Percentiles rank a stretch among this genome's conserved stretches.
phyloP scores from a whole-genome alignment of 2,113 vertebrate species.

The Promerops cafer region DNA sequence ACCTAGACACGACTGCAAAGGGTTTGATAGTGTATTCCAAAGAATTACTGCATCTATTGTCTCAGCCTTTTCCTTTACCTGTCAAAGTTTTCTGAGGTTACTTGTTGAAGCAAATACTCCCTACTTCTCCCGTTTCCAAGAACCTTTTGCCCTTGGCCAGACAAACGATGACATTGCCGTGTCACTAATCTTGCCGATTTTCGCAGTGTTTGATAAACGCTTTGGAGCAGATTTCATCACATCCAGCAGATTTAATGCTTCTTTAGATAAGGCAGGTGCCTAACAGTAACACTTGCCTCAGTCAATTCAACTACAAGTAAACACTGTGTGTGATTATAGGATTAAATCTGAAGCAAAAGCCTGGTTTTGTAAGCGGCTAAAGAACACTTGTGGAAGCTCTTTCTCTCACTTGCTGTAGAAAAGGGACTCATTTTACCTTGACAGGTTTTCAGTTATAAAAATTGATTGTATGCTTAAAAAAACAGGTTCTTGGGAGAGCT shows the following conservation, averaged over 20 bases:
- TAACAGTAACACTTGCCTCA: constrained; percentile 14
- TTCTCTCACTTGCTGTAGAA: neutral
- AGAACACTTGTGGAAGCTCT: neutral
- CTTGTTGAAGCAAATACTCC: neutral
- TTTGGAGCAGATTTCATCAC: constrained; percentile 35
- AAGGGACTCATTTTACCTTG: neutral
- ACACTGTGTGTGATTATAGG: constrained; percentile 36
- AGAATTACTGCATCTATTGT: neutral
- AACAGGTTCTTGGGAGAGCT: neutral
- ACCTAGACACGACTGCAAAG: rapidly evolving
- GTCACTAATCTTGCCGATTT: constrained; percentile 1
- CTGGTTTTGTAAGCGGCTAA: constrained; percentile 19
- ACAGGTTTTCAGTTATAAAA: constrained; percentile 4
- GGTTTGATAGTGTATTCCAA: neutral
- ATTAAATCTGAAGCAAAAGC: constrained; percentile 37
- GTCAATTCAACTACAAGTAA: constrained; percentile 32
- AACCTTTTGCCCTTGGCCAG: constrained; percentile 34
- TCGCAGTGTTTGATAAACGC: constrained; percentile 38
- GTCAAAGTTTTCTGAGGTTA: neutral
- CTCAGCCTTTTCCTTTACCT: neutral
- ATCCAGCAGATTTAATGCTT: constrained; percentile 22
- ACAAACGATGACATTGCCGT: neutral
- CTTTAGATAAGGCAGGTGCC: constrained; percentile 7
- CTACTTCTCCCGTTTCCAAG: neutral
- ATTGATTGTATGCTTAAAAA: neutral